Percentiles rank a stretch among this genome's conserved stretches.
Conservation (phyloP, 2,797 vertebrate genomes). For the Acridotheres tristis region DNA sequence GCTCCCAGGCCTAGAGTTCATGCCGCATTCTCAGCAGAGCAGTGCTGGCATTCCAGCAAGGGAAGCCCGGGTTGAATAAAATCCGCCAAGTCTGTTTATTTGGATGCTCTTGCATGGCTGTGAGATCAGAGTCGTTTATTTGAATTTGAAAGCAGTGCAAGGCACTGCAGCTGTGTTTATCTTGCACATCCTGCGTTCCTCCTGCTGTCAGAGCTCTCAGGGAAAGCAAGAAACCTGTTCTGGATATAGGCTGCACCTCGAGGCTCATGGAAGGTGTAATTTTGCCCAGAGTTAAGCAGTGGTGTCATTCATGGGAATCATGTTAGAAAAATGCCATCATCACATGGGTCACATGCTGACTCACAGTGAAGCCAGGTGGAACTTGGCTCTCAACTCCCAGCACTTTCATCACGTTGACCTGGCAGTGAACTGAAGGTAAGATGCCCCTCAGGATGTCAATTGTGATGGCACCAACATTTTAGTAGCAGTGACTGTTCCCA, state of each 20-base stretch:
- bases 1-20: neutral
- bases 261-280: neutral
- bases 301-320: neutral
- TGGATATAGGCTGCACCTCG: neutral
- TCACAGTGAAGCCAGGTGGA: neutral
- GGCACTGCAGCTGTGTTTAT: constrained; percentile 63
- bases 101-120: neutral
- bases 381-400: neutral
- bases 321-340: neutral
- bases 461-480: neutral
- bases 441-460: neutral
- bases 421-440: neutral
- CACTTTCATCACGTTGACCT: rapidly evolving
- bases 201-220: constrained; percentile 11
- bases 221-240: constrained; percentile 17
- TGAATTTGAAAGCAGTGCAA: constrained; percentile 26
- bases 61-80: neutral
- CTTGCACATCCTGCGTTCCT: constrained; percentile 47
- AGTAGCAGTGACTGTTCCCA: neutral
- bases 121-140: constrained; percentile 19
- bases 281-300: neutral
- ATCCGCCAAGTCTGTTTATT: neutral
- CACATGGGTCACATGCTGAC: neutral
- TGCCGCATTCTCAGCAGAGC: neutral
- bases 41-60: neutral